Conservation (phyloP, 2,113 vertebrate genomes). For the Heloderma charlesbogerti region DNA sequence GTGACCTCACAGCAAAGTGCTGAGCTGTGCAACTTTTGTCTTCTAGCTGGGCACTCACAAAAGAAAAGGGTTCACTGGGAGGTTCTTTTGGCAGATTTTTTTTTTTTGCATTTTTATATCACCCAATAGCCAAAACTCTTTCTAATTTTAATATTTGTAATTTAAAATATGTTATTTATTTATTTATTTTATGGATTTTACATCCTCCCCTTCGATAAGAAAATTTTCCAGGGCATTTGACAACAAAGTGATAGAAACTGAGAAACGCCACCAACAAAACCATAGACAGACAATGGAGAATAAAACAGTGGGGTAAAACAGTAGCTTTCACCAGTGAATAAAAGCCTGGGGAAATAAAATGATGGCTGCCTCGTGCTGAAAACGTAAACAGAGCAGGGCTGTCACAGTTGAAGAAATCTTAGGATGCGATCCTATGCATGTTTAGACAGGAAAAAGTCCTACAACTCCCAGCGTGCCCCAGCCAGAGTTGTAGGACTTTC, state of each 20-base stretch:
- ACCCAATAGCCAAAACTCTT: background rate
- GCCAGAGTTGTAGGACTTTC: too few species aligned
- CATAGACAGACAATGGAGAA: background rate
- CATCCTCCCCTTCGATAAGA: background rate
- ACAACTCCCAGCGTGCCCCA: too few species aligned
- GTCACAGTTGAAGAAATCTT: background rate
- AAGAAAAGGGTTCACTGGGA: background rate
- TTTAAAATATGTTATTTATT: background rate
- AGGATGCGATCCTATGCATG: background rate
- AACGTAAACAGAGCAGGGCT: background rate
- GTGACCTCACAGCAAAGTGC: too few species aligned
- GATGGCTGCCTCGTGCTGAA: background rate
- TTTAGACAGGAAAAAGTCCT: too few species aligned
- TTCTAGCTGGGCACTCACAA: too few species aligned
- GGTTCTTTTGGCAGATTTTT: background rate
- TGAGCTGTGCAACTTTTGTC: background rate
- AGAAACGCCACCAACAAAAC: background rate
- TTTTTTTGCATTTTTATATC: too few species aligned
- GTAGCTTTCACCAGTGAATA: background rate
- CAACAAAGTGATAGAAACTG: background rate
- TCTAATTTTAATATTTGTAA: background rate
- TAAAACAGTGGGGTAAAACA: background rate
- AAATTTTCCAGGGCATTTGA: background rate
- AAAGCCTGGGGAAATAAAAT: background rate
- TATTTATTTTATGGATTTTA: background rate